Evolutionary conservation across 2,797 vertebrate genomes (phyloP).

Genomic region (Smutsia gigantea): DNA sequence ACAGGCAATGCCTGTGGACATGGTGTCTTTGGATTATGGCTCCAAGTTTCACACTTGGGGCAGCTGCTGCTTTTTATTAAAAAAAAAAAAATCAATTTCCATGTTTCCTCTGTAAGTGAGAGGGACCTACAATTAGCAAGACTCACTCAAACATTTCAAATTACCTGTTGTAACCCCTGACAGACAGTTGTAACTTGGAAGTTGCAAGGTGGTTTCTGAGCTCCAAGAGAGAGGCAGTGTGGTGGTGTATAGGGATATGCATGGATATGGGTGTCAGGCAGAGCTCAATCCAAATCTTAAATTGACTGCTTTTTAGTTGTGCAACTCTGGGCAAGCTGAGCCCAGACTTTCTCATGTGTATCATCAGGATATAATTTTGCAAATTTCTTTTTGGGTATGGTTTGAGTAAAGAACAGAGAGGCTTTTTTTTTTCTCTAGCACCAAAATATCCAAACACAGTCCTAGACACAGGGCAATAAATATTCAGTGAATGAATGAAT

Average conservation of each 20-base stretch:
- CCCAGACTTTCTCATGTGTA: not conserved
- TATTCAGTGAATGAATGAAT: not conserved
- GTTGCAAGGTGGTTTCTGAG: not conserved
- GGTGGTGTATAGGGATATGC: not conserved
- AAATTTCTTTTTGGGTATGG: not conserved
- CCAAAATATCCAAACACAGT: not conserved
- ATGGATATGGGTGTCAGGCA: not conserved
- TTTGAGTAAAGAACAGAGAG: not conserved
- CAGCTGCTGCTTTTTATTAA: no score
- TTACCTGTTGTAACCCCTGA: not conserved
- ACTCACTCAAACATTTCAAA: not conserved
- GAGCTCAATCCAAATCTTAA: not conserved
- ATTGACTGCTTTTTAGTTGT: not conserved
- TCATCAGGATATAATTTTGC: not conserved
- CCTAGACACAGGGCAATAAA: not conserved
- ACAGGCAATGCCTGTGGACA: not conserved
- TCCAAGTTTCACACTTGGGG: not conserved
- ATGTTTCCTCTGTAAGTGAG: not conserved
- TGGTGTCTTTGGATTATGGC: not conserved
- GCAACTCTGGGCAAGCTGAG: not conserved
- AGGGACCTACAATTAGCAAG: not conserved
- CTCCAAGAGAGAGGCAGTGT: not conserved
- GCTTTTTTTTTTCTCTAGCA: not conserved
- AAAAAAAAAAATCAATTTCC: not conserved
- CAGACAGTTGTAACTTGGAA: not conserved